phyloP scores from a whole-genome alignment of 2,113 vertebrate genomes.

The Clupea harengus region DNA sequence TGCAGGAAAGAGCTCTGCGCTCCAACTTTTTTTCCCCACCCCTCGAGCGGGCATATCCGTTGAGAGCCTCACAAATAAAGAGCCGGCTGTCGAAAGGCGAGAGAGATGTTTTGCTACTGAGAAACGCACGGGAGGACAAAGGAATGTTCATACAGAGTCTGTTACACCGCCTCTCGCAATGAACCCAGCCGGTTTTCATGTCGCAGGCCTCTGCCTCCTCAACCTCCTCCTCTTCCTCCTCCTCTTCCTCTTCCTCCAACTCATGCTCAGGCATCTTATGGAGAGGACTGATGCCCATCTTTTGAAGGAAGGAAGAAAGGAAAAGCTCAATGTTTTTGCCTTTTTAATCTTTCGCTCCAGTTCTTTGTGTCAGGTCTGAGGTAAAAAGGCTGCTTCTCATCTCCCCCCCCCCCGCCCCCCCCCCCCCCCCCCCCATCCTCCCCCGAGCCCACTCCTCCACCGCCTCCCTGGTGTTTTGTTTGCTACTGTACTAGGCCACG shows the following conservation, averaged over 20 bases:
- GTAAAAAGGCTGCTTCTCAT: neutral
- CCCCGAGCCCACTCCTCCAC: conserved; percentile 24
- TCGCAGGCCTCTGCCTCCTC: neutral
- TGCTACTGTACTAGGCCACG: neutral
- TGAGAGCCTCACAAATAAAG: conserved; percentile 57
- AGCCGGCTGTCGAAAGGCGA: conserved; percentile 51
- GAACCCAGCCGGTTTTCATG: neutral
- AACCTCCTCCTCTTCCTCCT: neutral
- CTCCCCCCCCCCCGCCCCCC: neutral
- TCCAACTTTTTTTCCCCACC: conserved; percentile 49
- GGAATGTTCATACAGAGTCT: neutral
- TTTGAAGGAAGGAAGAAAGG: neutral
- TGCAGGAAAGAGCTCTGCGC: conserved; percentile 60
- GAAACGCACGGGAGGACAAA: conserved; percentile 20
- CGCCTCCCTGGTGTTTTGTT: neutral
- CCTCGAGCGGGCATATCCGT: conserved; percentile 23
- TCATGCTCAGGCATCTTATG: neutral
- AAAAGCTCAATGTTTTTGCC: neutral
- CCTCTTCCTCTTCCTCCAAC: neutral
- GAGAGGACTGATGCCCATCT: neutral
- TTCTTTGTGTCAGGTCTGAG: neutral
- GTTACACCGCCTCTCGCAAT: neutral
- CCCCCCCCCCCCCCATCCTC: neutral
- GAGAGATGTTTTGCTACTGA: conserved; percentile 38
- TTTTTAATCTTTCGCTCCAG: neutral